Percentiles rank a stretch among this genome's conserved stretches.
phyloP scores from a whole-genome alignment of 2,113 vertebrate genomes.

The Cynocephalus volans region DNA sequence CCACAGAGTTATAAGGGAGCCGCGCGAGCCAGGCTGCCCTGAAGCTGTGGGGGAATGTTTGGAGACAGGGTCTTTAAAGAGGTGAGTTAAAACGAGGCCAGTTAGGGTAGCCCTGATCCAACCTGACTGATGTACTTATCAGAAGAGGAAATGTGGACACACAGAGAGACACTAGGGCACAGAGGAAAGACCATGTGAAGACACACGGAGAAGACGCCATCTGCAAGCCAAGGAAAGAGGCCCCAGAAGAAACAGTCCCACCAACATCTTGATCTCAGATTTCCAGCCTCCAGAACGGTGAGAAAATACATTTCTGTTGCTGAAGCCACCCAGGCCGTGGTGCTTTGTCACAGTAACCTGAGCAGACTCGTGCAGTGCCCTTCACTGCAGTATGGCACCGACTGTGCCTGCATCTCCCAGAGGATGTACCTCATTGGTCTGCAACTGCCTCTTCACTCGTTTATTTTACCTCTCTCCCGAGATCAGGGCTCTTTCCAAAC shows the following conservation, averaged over 20 bases:
- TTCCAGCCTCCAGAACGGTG: neutral
- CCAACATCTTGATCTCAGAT: neutral
- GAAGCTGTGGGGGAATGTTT: neutral
- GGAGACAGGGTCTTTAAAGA: neutral
- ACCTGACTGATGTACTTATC: neutral
- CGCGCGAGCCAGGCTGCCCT: neutral
- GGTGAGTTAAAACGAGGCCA: neutral
- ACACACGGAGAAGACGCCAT: neutral
- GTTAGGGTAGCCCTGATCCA: neutral
- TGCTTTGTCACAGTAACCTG: neutral
- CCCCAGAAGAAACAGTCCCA: neutral
- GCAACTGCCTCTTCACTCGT: neutral
- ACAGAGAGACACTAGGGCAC: neutral
- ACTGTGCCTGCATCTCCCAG: too few relatives aligned
- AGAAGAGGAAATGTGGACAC: neutral
- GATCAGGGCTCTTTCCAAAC: neutral
- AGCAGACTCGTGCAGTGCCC: neutral
- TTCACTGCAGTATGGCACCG: neutral
- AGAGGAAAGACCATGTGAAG: neutral
- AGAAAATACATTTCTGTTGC: neutral
- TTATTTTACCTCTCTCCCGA: neutral
- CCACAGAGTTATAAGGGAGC: too few relatives aligned
- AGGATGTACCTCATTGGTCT: neutral
- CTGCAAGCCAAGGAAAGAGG: neutral
- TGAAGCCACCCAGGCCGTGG: neutral